Evolutionary conservation across 2,888 invertebrate species (phyloP).

Genomic region (Priocnemis perturbator): DNA sequence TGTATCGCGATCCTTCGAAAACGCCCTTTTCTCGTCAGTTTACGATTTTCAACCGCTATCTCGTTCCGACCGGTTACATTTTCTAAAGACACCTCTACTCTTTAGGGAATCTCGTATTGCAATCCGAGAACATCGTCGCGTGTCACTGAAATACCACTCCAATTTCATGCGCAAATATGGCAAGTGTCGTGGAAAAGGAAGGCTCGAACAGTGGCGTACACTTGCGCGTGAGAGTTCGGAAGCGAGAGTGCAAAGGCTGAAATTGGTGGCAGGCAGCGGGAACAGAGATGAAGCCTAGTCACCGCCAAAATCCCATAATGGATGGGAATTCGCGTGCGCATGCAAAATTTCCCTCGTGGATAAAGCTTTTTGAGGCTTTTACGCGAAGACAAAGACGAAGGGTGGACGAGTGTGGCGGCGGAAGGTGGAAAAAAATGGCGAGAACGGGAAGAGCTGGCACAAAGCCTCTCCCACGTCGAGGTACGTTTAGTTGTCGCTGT

Average conservation of each 20-base stretch:
- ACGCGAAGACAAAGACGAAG: conserved; percentile 18
- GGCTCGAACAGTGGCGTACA: background rate
- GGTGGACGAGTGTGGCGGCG: background rate
- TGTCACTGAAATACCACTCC: no score
- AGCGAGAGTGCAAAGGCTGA: background rate
- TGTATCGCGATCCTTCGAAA: background rate
- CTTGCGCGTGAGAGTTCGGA: background rate
- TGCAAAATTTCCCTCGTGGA: conserved; percentile 6
- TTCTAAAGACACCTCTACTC: no score
- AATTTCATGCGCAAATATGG: no score
- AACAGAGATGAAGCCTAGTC: conserved; percentile 14
- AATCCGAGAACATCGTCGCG: background rate
- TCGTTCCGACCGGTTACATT: background rate
- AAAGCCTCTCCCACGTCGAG: no score
- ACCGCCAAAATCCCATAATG: conserved; percentile 24
- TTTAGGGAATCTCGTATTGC: background rate
- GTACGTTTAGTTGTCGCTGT: no score
- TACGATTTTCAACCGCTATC: background rate
- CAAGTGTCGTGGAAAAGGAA: background rate
- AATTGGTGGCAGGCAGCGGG: conserved; percentile 6
- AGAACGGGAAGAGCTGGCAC: background rate
- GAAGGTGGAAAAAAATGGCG: background rate
- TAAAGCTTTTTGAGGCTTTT: conserved; percentile 18
- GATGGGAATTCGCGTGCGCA: conserved; percentile 2
- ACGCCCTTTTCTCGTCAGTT: no score